A percentile compares a stretch with the other conserved stretches of the same genome.
These are phyloP conservation scores for Abrostola tripartita DNA, from an alignment of 2,888 invertebrate genomes.

Conservation along the genomic window DNA sequence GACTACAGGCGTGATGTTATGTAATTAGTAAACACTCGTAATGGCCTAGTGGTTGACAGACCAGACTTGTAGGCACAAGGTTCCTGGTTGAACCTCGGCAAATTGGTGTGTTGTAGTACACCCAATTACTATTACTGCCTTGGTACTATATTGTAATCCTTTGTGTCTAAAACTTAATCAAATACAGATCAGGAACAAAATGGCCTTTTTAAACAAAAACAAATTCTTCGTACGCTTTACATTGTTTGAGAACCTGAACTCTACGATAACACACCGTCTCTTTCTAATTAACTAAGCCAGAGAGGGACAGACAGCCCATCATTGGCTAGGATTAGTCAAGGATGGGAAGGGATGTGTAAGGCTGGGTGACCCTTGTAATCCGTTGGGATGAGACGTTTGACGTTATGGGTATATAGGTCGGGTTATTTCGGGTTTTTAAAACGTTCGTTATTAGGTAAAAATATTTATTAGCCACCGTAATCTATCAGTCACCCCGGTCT, in stretches of 20 bases:
- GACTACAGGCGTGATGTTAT: too few species aligned
- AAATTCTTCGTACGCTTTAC: conserved; percentile 12
- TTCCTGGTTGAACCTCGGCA: too few species aligned
- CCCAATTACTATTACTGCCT: too few species aligned
- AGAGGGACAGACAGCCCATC: conserved; percentile 48
- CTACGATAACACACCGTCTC: conserved; percentile 41
- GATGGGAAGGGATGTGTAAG: conserved; percentile 24
- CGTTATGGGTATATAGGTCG: conserved; percentile 33
- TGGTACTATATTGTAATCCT: too few species aligned
- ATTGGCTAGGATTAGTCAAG: conserved; percentile 61
- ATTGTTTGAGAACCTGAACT: conserved; percentile 27
- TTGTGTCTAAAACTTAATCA: neutral
- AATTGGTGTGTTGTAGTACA: too few species aligned
- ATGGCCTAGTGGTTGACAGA: too few species aligned
- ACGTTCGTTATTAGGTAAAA: conserved; percentile 20
- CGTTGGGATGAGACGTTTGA: conserved; percentile 52
- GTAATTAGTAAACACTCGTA: too few species aligned
- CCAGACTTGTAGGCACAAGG: too few species aligned
- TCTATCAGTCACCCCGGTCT: conserved; percentile 29
- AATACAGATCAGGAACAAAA: conserved; percentile 16
- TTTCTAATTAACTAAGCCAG: conserved; percentile 38
- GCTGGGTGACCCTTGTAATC: conserved; percentile 59
- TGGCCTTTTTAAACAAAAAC: conserved; percentile 14
- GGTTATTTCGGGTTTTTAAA: conserved; percentile 35
- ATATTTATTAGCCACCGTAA: conserved; percentile 19